These are phyloP conservation scores for Megalops cyprinoides DNA, from an alignment of 2,797 vertebrate species.

Conservation along the genomic window DNA sequence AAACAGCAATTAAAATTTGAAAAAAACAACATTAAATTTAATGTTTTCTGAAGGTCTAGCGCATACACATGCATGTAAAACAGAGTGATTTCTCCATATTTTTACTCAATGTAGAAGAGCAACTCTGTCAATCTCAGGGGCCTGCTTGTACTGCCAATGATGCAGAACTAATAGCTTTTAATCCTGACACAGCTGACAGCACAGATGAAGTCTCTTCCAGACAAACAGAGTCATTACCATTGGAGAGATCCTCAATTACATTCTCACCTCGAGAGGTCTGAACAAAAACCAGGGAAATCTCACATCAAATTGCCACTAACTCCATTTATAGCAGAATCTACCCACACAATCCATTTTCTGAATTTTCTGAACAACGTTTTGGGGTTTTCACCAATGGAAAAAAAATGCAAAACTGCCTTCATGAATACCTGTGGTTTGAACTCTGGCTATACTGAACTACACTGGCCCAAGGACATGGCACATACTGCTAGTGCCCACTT, in stretches of 20 bases:
- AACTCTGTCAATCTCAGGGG: slow-evolving; percentile 77
- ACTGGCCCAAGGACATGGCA: too few species aligned
- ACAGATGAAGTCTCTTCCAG: slow-evolving; percentile 68
- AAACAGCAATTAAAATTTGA: too few species aligned
- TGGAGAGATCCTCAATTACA: slow-evolving; percentile 42
- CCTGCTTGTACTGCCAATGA: slow-evolving; percentile 78
- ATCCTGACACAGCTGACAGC: slow-evolving; percentile 82
- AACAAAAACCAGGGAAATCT: slow-evolving; percentile 3
- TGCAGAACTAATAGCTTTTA: slow-evolving; percentile 85
- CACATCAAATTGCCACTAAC: neutral
- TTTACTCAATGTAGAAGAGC: slow-evolving; percentile 61
- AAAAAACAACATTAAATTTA: too few species aligned
- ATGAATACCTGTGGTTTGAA: too few species aligned
- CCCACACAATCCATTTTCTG: too few species aligned
- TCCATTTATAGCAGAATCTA: neutral
- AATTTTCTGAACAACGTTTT: too few species aligned
- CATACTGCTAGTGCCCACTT: too few species aligned
- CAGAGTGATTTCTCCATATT: slow-evolving; percentile 50
- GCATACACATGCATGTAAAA: slow-evolving; percentile 31
- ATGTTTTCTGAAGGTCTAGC: neutral
- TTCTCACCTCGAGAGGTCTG: slow-evolving; percentile 21
- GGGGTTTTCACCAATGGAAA: too few species aligned
- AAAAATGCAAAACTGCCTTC: too few species aligned
- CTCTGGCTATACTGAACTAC: too few species aligned
- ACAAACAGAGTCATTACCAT: slow-evolving; percentile 75